Base-by-base conservation (phyloP, 2,113 vertebrate species). In the Cavia porcellus region DNA sequence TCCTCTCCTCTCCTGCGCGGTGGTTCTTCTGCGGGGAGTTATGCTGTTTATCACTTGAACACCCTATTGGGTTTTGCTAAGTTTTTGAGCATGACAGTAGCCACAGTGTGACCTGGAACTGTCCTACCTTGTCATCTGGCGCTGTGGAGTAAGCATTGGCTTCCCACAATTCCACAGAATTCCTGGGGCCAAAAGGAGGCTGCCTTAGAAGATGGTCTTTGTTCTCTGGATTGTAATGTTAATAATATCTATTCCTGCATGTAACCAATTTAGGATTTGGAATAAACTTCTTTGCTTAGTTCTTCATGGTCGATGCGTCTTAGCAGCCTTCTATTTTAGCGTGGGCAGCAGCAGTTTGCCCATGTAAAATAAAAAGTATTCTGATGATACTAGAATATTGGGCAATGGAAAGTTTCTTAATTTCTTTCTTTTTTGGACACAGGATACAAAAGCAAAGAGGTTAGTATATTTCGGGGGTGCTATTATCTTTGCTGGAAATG, bases 1-100 rank as follows among this genome's bases (percentile, higher is more conserved):
- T 95, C 79, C 94, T 93, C 92, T 92, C 84, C 93, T 77, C 92
- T 81, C 89, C 83, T 86, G 55, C 72, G 84, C 2, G 28, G 68
- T 72, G 88, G 10, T 47, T 96, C 94, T 96, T 93, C 83, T 47
- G 30, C 0, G 19, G 97, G 90, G 94, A 83, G 66, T 86, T 66
- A 24, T 25, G 2, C 11, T 64, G 87, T 59, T 59, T 77, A 94
- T 45, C 1, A 0, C 50, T 62, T 80, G 74, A 89, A 61, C 19
- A 1, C 75, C 59, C n/a, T 82, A 22, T 52, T 62, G 92, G 90
- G 91, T 89, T 92, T 94, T 89, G 61, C 89, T 83, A 61, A 90
- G 55, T 62, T 88, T 88, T 92, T 75, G 84, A 66, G 38, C 0
- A 2, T 62, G 87, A 61, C 75, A 28, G 80, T 92, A 30, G 89